Evolutionary conservation across 2,797 vertebrate species (phyloP).

Genomic region (Trichosurus vulpecula): DNA sequence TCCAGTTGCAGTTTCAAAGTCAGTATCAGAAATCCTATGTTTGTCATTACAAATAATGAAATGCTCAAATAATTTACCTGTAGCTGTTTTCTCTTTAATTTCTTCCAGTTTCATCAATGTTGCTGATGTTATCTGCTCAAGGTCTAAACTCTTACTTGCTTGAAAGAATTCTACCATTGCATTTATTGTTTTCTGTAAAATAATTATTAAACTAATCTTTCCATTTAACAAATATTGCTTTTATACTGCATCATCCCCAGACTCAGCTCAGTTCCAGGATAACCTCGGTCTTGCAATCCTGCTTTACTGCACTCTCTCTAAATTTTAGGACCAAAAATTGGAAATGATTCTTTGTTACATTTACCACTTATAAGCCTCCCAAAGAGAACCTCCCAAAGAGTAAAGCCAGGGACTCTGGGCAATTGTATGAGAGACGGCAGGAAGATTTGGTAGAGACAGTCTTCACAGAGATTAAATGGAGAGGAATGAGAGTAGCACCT

Average conservation of each 20-base stretch:
- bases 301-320: background rate
- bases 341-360: background rate
- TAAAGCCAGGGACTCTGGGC: background rate
- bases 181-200: constrained; percentile 91
- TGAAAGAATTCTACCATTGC: constrained; percentile 94
- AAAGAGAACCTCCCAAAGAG: background rate
- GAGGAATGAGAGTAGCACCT: background rate
- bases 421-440: background rate
- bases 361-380: background rate
- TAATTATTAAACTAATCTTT: constrained; percentile 50
- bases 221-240: background rate
- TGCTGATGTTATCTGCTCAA: constrained; percentile 93
- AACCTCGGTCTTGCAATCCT: background rate
- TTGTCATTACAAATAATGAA: constrained; percentile 26
- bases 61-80: constrained; percentile 83
- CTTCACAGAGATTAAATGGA: background rate
- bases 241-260: constrained; percentile 32
- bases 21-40: constrained; percentile 6
- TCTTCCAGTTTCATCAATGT: constrained; percentile 96
- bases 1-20: background rate
- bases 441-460: background rate
- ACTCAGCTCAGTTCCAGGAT: constrained; percentile 26
- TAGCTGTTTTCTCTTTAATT: constrained; percentile 95
- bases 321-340: background rate
- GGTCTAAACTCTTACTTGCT: constrained; percentile 90